phyloP scores from a whole-genome alignment of 2,797 vertebrate genomes.

The Neomorphus geoffroyi region DNA sequence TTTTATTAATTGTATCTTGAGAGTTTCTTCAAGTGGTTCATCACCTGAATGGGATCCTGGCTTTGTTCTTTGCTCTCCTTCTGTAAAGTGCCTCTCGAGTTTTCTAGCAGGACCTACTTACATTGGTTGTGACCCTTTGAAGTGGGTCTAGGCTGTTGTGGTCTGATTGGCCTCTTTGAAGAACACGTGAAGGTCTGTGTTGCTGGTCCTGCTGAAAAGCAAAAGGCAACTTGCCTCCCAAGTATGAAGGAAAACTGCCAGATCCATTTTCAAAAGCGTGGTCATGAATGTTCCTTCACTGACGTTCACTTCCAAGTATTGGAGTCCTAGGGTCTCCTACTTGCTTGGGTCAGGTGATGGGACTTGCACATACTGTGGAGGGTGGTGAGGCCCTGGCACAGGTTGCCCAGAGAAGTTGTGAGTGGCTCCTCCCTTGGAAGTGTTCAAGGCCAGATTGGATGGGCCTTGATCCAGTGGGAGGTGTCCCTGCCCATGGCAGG shows the following conservation, averaged over 20 bases:
- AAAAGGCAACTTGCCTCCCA: not conserved
- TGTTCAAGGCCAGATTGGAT: no score
- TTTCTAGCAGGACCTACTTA: not conserved
- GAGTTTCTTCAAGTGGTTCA: not conserved
- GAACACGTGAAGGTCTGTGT: not conserved
- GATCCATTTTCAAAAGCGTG: not conserved
- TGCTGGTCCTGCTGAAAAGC: not conserved
- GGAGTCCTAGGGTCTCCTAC: not conserved
- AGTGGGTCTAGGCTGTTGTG: not conserved
- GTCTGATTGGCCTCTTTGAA: not conserved
- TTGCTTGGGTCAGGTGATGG: not conserved
- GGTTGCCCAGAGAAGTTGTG: no score
- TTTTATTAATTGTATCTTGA: not conserved
- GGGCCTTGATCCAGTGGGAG: no score
- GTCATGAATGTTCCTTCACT: not conserved
- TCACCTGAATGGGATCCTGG: not conserved
- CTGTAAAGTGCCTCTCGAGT: not conserved
- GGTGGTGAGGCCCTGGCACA: no score
- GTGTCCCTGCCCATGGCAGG: no score
- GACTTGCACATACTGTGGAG: not conserved
- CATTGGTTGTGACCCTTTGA: not conserved
- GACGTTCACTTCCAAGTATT: no score
- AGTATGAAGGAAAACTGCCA: not conserved
- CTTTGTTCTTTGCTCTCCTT: not conserved
- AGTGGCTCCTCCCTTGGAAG: no score